phyloP scores from a whole-genome alignment of 2,797 vertebrate species.

The Lagorchestes hirsutus region DNA sequence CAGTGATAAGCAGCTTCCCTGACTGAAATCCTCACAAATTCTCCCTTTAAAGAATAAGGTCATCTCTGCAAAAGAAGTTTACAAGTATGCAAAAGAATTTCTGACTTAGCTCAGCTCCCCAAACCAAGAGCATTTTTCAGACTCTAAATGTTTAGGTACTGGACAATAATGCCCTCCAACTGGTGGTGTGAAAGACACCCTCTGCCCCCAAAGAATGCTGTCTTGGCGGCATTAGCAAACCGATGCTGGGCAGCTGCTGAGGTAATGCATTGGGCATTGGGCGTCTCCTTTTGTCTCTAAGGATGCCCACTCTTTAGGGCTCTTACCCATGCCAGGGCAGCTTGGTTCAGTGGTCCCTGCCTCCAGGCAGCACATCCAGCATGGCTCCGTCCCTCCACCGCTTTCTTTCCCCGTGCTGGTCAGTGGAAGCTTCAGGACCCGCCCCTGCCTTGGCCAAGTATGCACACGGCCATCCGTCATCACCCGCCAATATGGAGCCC shows the following conservation, averaged over 20 bases:
- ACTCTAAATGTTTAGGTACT: background rate
- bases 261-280: background rate
- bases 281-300: background rate
- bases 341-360: background rate
- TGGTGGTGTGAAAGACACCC: background rate
- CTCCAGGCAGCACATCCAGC: background rate
- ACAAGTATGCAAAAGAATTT: background rate
- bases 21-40: background rate
- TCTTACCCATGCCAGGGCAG: background rate
- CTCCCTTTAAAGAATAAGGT: background rate
- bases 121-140: background rate
- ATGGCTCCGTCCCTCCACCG: background rate
- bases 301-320: background rate
- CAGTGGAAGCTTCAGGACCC: background rate
- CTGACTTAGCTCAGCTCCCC: background rate
- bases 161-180: background rate
- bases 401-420: background rate
- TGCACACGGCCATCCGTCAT: background rate
- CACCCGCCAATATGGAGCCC: background rate
- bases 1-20: background rate
- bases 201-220: background rate
- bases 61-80: background rate
- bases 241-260: background rate
- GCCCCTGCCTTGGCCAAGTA: background rate
- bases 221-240: background rate